Percentiles rank a stretch among this genome's conserved stretches.
phyloP scores from a whole-genome alignment of 2,888 invertebrate genomes.

The Carpatolechia fugitivella region DNA sequence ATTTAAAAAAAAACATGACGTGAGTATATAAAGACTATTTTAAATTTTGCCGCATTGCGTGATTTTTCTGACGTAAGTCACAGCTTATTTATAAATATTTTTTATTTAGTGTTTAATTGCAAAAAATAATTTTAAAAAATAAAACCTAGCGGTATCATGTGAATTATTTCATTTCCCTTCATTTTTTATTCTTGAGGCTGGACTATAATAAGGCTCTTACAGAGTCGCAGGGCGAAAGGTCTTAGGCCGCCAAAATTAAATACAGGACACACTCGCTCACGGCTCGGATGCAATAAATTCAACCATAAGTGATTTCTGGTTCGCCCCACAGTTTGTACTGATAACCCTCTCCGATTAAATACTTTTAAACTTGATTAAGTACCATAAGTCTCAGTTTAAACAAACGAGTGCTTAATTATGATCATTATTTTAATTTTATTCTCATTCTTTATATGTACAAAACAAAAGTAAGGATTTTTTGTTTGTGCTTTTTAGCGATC shows the following conservation, averaged over 20 bases:
- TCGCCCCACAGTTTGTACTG: constrained; percentile 20
- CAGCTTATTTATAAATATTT: no score
- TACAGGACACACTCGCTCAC: constrained; percentile 58
- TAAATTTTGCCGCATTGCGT: no score
- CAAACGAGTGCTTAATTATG: constrained; percentile 5
- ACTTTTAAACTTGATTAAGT: constrained; percentile 8
- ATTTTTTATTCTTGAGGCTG: no score
- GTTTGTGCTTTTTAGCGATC: background rate
- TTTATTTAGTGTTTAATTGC: no score
- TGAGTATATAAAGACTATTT: no score
- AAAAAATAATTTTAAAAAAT: background rate
- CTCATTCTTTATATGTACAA: background rate
- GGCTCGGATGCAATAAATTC: constrained; percentile 65
- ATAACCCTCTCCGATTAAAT: constrained; percentile 19
- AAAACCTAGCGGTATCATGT: no score
- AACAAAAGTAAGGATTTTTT: background rate
- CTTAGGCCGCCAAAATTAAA: constrained; percentile 67
- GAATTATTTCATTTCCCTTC: no score
- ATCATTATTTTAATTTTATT: background rate
- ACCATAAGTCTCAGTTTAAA: constrained; percentile 1
- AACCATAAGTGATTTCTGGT: constrained; percentile 44
- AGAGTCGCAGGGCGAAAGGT: constrained; percentile 55
- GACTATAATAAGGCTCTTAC: constrained; percentile 50
- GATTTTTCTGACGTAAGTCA: no score
- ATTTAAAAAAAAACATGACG: no score